Evolutionary conservation across 2,888 invertebrate species (phyloP).

Genomic region (Perizoma affinitatum): DNA sequence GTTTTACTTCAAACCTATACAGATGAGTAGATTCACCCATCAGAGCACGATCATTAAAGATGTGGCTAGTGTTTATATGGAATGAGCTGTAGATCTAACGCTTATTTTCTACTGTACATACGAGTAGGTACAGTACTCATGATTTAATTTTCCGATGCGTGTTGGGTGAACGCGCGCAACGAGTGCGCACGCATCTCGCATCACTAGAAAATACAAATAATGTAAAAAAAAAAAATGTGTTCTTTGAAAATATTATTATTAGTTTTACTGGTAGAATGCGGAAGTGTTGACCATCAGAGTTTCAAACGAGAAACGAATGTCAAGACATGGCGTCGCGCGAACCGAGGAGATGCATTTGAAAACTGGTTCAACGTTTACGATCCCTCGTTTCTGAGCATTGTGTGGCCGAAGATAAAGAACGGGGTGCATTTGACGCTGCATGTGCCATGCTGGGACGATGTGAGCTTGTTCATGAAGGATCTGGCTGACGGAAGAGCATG

Average conservation of each 20-base stretch:
- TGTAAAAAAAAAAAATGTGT: constrained; percentile 47
- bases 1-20: too few species aligned
- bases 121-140: too few species aligned
- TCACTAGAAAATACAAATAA: constrained; percentile 34
- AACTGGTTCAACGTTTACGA: constrained; percentile 74
- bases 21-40: too few species aligned
- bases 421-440: constrained; percentile 69
- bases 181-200: constrained; percentile 29
- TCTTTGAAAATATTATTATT: constrained; percentile 41
- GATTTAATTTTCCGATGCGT: constrained; percentile 21
- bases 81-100: constrained; percentile 13
- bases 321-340: constrained; percentile 44
- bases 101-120: constrained; percentile 7
- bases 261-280: constrained; percentile 39
- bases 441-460: constrained; percentile 70
- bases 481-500: constrained; percentile 73
- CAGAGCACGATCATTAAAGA: too few species aligned
- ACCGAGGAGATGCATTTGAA: constrained; percentile 64
- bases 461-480: constrained; percentile 70
- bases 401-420: constrained; percentile 75
- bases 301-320: constrained; percentile 49
- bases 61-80: background rate
- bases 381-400: constrained; percentile 69
- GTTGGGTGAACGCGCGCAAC: constrained; percentile 18
- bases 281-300: constrained; percentile 44